Conservation (phyloP, 2,113 vertebrate genomes). For the Menidia beryllina region DNA sequence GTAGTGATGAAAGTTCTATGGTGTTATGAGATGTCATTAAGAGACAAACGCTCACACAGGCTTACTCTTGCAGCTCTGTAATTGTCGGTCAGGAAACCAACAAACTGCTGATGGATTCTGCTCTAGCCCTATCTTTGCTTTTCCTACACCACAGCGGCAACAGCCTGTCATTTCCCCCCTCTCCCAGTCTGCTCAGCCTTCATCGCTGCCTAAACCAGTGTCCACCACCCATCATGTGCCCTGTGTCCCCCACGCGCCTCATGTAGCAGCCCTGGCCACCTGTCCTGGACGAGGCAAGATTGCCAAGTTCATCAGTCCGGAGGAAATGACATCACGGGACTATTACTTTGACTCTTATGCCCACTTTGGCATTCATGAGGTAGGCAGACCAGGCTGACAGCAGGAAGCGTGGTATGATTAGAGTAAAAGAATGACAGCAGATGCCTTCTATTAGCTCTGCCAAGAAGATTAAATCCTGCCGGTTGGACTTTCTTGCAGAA, state of each 20-base stretch:
- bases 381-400: constrained; percentile 66
- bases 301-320: constrained; percentile 92
- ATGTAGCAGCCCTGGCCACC: constrained; percentile 84
- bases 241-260: constrained; percentile 75
- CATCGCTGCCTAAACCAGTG: constrained; percentile 85
- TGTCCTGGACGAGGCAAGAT: constrained; percentile 92
- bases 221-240: constrained; percentile 86
- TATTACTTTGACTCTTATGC: constrained; percentile 99
- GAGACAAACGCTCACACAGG: background rate
- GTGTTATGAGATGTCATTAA: background rate
- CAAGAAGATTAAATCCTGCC: constrained; percentile 21
- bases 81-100: background rate
- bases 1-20: background rate
- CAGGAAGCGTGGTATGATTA: background rate
- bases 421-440: constrained; percentile 23
- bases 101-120: background rate
- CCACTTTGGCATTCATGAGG: constrained; percentile 99
- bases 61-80: background rate
- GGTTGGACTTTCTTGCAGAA: constrained; percentile 4
- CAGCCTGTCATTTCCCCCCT: constrained; percentile 78
- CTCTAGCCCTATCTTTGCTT: background rate
- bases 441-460: constrained; percentile 13
- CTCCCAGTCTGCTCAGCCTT: constrained; percentile 87
- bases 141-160: constrained; percentile 57
- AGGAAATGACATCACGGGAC: constrained; percentile 98